Evolutionary conservation across 2,797 vertebrate species (phyloP).

Genomic region (Perodicticus potto): DNA sequence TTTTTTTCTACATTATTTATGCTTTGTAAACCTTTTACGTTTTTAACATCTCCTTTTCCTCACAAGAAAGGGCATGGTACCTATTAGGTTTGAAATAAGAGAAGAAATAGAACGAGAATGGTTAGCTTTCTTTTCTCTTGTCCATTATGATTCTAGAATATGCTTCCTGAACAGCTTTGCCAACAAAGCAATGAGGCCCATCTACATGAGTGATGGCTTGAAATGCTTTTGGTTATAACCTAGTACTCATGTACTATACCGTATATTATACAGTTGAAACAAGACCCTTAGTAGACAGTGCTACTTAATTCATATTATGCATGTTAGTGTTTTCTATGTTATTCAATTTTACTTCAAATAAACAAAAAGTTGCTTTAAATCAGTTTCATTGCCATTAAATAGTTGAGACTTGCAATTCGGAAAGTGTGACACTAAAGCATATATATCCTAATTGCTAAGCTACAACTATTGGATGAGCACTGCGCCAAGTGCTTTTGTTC

Average conservation of each 20-base stretch:
- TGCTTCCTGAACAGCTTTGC: background rate
- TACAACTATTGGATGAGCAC: background rate
- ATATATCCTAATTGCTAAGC: background rate
- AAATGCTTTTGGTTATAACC: constrained; percentile 15
- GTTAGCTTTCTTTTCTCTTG: constrained; percentile 21
- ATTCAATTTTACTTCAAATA: constrained; percentile 19
- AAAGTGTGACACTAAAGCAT: background rate
- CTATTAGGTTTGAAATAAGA: background rate
- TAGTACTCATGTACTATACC: background rate
- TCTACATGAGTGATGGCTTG: background rate
- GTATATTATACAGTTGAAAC: background rate
- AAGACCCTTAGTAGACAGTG: background rate
- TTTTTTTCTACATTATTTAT: background rate
- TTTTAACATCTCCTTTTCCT: background rate
- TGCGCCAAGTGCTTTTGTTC: background rate
- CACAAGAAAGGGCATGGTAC: background rate
- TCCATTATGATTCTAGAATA: background rate
- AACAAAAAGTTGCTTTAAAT: constrained; percentile 23
- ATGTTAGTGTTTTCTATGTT: background rate
- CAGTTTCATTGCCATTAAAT: background rate
- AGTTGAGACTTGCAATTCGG: background rate
- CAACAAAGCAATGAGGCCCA: background rate
- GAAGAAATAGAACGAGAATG: background rate
- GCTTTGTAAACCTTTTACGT: background rate
- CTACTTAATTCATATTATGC: background rate